Base-by-base conservation (phyloP, 2,797 vertebrate species). In the Pseudocheirus occidentalis region DNA sequence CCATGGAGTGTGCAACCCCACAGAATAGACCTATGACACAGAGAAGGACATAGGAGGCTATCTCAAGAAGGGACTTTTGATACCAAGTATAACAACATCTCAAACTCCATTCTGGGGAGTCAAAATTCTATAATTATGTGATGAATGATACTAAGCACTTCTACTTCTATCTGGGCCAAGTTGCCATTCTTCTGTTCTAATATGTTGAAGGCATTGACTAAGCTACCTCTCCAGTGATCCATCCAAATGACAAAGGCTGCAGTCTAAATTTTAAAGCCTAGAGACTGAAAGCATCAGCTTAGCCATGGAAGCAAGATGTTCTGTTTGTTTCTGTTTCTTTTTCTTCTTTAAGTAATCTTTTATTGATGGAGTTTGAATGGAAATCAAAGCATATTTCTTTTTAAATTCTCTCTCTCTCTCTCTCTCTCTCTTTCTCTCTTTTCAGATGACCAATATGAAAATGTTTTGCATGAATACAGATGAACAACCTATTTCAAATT, bases 11-110 rank as follows among this genome's bases (percentile, higher is more conserved):
- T 96, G 99, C 99, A 90, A 99, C 99, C 7, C 99, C 99, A 98
- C 4, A 99, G 99, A 57, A 96, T 99, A 99, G 99, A 99, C 99
- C 94, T 99, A 99, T 97, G 99, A 99, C 98, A 99, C 99, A 14
- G 99, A 99, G 98, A 99, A 99, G 97, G 99, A 99, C 95, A 99
- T 99, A 2, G 99, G 99, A 96, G 99, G 99, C 24, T 99, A 99
- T 96, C 99, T 99, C 97, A 99, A 99, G 98, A 99, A 99, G 99
- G 99, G 99, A 99, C 96, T 99, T 99, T 98, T 98, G 99, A 99
- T 98, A 99, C 99, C 98, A 99, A 99, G 98, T 99, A 99, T 95
- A 99, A 99, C 95, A 99, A 99, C 55, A 99, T 99, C 90, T 99
- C 99, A 99, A 99, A 99, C 98, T 99, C 99, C 99, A 99, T 99